Evolutionary conservation across 1,140 invertebrate genomes (phyloP), one percentile per base, ranked within the genome.

Genomic region (Lutraria rhynchaena): DNA sequence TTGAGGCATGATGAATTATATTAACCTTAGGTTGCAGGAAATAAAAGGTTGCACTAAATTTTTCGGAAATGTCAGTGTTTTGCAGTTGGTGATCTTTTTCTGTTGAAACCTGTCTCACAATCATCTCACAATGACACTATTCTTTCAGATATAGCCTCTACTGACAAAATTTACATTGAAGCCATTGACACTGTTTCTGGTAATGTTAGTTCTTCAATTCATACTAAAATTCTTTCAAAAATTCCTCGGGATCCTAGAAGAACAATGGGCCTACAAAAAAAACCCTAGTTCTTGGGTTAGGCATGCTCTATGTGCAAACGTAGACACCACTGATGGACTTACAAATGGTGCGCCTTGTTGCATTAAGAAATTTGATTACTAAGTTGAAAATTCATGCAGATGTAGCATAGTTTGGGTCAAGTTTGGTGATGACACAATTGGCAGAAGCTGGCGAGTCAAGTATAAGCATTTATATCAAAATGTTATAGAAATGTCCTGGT

Each of bases 1-100:
- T 7, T 9, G 71, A 33, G 24, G 35, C 15, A 58, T 75, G 71
- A 44, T 75, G 7, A 75, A 75, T 49, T 75, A n/a, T 37, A 61
- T 61, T 17, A 75, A 75, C 19, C 11, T 53, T 9, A 2, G 69
- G 4, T 35, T 85, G n/a, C 73, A 80, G 41, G 69, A 85, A 46
- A 33, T 85, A n/a, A 85, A 55, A 60, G 69, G 75, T 24, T 22
- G 1, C 17, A n/a, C 60, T 11, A 63, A 24, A 31, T 69, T 51
- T 24, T 83, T 83, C 74, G 83, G 81, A 57, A 53, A 73, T 55
- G 61, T 85, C 7, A 67, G 69, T 44, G 29, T 85, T 53, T 85
- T 44, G 83, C 81, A 31, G 61, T 83, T 57, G 74, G 83, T 7
- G 81, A 85, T 55, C 63, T 85, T 17, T 85, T 74, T 53, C 80